These are phyloP conservation scores for Limonius californicus DNA, from an alignment of 1,140 invertebrate genomes.

Conservation along the genomic window DNA sequence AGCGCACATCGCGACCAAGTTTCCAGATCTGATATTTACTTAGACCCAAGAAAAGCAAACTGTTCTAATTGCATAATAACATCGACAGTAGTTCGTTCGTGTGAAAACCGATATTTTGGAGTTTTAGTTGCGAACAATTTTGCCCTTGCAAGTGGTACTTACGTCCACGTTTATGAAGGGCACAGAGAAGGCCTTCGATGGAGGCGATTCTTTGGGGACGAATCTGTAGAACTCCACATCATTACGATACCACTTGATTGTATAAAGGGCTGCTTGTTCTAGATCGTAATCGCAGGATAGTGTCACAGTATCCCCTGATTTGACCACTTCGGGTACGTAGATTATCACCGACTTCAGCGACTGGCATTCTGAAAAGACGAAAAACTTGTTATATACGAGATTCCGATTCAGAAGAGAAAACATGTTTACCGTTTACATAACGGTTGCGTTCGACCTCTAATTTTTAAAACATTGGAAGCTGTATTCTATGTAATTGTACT, in stretches of 20 bases:
- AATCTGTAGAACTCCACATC: conserved; percentile 79
- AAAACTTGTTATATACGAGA: too few species aligned
- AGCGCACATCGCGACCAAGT: background rate
- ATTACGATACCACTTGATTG: conserved; percentile 80
- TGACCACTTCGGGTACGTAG: conserved; percentile 61
- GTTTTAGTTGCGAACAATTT: too few species aligned
- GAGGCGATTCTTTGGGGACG: conserved; percentile 64
- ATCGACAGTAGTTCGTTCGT: too few species aligned
- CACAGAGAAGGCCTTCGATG: conserved; percentile 62
- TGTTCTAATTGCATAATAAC: too few species aligned
- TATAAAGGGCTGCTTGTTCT: conserved; percentile 69
- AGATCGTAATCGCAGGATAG: conserved; percentile 72
- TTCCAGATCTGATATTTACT: background rate
- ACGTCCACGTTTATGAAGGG: conserved; percentile 71
- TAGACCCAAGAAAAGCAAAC: background rate
- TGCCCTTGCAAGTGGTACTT: conserved; percentile 49
- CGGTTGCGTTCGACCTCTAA: too few species aligned
- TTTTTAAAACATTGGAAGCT: too few species aligned
- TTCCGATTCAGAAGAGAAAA: too few species aligned
- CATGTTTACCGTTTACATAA: too few species aligned
- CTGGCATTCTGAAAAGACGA: conserved; percentile 33
- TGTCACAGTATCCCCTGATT: conserved; percentile 61
- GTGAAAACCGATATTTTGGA: too few species aligned
- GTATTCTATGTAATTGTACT: too few species aligned
- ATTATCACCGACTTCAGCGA: conserved; percentile 49